These are phyloP conservation scores for Melierax canorus DNA, from an alignment of 2,113 vertebrate species.

Conservation along the genomic window DNA sequence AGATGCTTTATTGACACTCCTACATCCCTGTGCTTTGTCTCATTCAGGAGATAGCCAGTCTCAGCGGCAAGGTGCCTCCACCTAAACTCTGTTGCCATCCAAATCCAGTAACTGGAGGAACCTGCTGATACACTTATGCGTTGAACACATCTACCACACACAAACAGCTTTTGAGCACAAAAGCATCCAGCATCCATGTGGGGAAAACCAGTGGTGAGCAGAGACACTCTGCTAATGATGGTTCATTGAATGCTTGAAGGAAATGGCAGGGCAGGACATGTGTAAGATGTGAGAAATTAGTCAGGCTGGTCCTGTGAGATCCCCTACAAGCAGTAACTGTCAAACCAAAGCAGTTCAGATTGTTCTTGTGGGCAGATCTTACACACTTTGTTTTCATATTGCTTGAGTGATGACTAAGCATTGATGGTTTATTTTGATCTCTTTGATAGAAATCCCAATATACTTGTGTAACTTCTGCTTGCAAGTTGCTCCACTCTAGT, in stretches of 20 bases:
- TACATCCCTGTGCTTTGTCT: neutral
- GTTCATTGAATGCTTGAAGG: slow-evolving; percentile 2
- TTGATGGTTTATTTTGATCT: neutral
- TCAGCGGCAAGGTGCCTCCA: neutral
- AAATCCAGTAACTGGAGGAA: neutral
- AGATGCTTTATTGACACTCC: neutral
- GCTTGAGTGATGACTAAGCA: neutral
- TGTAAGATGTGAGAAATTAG: neutral
- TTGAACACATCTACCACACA: neutral
- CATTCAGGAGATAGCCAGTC: neutral
- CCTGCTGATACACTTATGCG: neutral
- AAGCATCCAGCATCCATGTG: neutral
- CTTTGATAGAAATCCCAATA: neutral
- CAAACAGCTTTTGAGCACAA: neutral
- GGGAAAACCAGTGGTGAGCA: neutral
- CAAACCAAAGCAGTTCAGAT: neutral
- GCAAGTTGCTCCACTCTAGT: neutral
- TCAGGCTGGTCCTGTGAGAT: neutral
- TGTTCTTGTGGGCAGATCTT: neutral
- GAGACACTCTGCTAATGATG: neutral
- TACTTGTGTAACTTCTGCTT: neutral
- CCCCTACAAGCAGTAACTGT: neutral
- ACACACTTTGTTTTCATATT: neutral
- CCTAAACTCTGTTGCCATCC: neutral
- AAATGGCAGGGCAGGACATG: neutral